Evolutionary conservation across 2,113 vertebrate species (phyloP).

Genomic region (Hepsetus odoe): DNA sequence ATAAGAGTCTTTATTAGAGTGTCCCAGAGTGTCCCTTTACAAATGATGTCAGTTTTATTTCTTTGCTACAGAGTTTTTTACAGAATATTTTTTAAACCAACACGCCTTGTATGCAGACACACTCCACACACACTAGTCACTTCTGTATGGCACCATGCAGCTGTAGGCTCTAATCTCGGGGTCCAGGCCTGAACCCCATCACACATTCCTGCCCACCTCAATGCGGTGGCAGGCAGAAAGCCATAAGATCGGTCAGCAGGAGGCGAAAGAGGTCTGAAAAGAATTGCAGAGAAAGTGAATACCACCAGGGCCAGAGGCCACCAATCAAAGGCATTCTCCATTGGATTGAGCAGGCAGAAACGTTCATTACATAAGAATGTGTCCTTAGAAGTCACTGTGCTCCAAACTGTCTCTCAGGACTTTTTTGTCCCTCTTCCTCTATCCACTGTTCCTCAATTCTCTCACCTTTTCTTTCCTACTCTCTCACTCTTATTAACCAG

Average conservation of each 20-base stretch:
- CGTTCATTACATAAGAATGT: slow-evolving; percentile 60
- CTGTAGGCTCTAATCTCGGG: slow-evolving; percentile 44
- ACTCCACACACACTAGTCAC: slow-evolving; percentile 28
- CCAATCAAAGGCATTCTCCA: slow-evolving; percentile 51
- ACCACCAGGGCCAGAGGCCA: slow-evolving; percentile 29
- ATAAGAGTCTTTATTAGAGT: too few relatives aligned
- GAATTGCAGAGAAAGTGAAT: slow-evolving; percentile 25
- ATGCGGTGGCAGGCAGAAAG: slow-evolving; percentile 58
- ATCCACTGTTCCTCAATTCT: slow-evolving; percentile 54
- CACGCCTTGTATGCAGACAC: slow-evolving; percentile 9
- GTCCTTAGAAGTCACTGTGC: slow-evolving; percentile 56
- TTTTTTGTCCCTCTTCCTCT: slow-evolving; percentile 34
- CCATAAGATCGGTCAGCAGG: slow-evolving; percentile 51
- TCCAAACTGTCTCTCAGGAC: slow-evolving; percentile 44
- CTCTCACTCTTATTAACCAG: slow-evolving; percentile 19
- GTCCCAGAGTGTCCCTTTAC: too few relatives aligned
- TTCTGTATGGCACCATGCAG: slow-evolving; percentile 5
- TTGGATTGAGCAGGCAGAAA: slow-evolving; percentile 40
- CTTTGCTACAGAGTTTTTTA: too few relatives aligned
- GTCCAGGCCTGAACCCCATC: slow-evolving; percentile 2
- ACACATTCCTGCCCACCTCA: slow-evolving; percentile 58
- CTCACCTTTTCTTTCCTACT: slow-evolving; percentile 44
- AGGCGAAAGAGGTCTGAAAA: slow-evolving; percentile 43
- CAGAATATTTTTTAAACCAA: neutral
- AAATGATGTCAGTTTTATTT: too few relatives aligned